phyloP scores from a whole-genome alignment of 2,797 vertebrate species.

The Scolopax bukidnonensis region DNA sequence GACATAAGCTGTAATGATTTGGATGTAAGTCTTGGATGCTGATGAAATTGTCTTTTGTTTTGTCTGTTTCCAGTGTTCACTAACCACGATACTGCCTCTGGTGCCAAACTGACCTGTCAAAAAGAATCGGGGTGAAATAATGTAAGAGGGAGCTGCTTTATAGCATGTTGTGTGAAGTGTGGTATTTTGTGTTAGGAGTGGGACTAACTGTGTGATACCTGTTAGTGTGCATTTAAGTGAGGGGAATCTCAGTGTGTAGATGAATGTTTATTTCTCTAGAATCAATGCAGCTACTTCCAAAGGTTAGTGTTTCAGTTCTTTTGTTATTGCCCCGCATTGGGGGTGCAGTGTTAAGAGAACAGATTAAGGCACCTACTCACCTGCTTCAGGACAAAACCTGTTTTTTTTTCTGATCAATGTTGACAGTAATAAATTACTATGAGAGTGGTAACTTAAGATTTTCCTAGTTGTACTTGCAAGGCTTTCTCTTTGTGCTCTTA shows the following conservation, averaged over 20 bases:
- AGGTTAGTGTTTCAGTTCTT: not conserved
- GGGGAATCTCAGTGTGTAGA: not conserved
- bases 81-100: not conserved
- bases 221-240: not conserved
- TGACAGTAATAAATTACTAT: not conserved
- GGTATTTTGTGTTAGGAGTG: not conserved
- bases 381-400: not conserved
- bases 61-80: not conserved
- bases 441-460: not conserved
- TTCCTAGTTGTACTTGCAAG: not conserved
- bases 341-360: not conserved
- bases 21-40: not conserved
- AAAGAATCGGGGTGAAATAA: not conserved
- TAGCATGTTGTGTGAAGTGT: not conserved
- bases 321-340: not conserved
- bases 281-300: not conserved
- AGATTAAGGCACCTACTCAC: too few relatives aligned
- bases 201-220: not conserved
- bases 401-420: accelerated
- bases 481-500: not conserved
- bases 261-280: not conserved
- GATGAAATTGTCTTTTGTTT: not conserved
- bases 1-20: not conserved
- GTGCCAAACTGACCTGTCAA: not conserved
- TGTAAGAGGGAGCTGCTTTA: not conserved